Evolutionary conservation across 2,797 vertebrate genomes (phyloP).

Genomic region (Sebastes nivosus): DNA sequence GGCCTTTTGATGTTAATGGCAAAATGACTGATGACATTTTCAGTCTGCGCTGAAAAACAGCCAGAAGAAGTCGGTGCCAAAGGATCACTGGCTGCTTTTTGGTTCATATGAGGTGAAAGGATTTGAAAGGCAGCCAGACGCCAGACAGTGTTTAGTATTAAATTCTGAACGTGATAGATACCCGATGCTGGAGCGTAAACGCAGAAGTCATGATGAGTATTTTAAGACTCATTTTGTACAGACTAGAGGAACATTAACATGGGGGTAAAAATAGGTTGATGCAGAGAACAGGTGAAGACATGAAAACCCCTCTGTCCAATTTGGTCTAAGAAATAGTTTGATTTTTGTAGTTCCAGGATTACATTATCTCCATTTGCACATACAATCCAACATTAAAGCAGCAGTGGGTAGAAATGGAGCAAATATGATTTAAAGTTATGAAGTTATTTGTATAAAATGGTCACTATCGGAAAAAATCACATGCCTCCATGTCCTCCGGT

Average conservation of each 20-base stretch:
- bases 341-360: neutral
- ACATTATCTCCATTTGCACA: neutral
- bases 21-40: constrained; percentile 33
- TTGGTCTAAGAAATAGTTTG: neutral
- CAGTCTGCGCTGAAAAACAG: neutral
- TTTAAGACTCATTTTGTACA: constrained; percentile 26
- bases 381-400: neutral
- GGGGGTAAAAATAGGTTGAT: constrained; percentile 14
- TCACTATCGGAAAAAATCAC: too few relatives aligned
- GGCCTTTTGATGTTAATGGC: constrained; percentile 11
- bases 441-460: too few relatives aligned
- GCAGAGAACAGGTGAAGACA: constrained; percentile 7
- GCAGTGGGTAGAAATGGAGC: too few relatives aligned
- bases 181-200: neutral
- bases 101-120: constrained; percentile 8
- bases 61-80: constrained; percentile 4
- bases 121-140: constrained; percentile 4
- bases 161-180: constrained; percentile 23
- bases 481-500: too few relatives aligned
- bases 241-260: constrained; percentile 25
- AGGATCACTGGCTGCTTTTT: neutral
- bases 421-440: too few relatives aligned
- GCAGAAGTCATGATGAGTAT: constrained; percentile 14
- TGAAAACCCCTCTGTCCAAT: neutral
- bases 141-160: constrained; percentile 6